Evolutionary conservation across 2,113 vertebrate species (phyloP).

Genomic region (Tamias sibiricus): DNA sequence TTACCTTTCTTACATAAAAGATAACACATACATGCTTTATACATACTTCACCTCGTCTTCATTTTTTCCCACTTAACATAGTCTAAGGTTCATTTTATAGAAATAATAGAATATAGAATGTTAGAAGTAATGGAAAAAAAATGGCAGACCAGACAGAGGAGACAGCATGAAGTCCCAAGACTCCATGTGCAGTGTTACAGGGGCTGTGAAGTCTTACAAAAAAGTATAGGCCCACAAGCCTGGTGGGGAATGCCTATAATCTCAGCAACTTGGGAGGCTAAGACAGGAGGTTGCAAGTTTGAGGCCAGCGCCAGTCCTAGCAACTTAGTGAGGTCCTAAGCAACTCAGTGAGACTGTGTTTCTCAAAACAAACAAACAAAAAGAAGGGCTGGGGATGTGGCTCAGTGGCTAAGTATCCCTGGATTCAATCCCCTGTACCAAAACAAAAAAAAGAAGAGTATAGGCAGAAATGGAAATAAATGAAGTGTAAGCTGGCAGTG

Average conservation of each 20-base stretch:
- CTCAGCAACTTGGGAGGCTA: too few species aligned
- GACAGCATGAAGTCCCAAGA: background rate
- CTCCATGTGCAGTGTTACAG: background rate
- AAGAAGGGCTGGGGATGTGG: background rate
- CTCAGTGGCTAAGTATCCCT: background rate
- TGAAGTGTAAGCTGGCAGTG: background rate
- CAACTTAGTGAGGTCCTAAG: too few species aligned
- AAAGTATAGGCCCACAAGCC: too few species aligned
- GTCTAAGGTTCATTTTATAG: background rate
- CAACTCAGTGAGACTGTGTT: too few species aligned
- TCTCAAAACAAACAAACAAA: too few species aligned
- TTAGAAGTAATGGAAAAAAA: background rate
- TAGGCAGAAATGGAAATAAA: slow-evolving; percentile 21
- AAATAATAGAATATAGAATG: background rate
- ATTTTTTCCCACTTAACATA: background rate
- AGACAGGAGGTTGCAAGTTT: too few species aligned
- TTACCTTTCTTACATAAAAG: background rate
- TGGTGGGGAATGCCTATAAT: too few species aligned
- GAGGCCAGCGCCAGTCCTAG: too few species aligned
- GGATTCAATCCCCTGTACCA: background rate
- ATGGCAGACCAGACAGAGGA: background rate
- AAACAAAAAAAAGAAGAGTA: background rate
- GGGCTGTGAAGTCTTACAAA: background rate
- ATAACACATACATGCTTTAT: background rate
- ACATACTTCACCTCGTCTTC: background rate